Evolutionary conservation across 2,797 vertebrate genomes (phyloP).

Genomic region (Lerista edwardsae): DNA sequence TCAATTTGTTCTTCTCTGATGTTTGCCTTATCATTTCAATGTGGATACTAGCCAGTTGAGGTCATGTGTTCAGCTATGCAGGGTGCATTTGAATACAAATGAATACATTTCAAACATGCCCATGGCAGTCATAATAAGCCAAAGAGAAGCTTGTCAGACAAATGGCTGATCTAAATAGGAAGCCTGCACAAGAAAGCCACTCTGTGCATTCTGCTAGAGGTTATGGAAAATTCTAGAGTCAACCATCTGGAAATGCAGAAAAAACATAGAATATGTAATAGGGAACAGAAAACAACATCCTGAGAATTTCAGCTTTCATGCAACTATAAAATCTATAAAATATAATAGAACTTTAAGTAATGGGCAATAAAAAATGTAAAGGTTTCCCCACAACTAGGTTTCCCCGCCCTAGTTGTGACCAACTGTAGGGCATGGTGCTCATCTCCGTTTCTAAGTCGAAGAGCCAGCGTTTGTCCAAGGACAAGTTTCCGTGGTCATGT

Average conservation of each 20-base stretch:
- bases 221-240: not conserved
- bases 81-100: not conserved
- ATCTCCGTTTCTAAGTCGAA: no score
- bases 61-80: constrained; percentile 4
- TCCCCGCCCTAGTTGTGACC: no score
- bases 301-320: not conserved
- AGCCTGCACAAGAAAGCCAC: not conserved
- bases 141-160: not conserved
- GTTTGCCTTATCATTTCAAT: constrained; percentile 33
- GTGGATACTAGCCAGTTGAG: constrained; percentile 31
- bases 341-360: not conserved
- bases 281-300: not conserved
- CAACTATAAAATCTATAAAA: no score
- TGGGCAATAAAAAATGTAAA: no score
- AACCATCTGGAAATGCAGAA: not conserved
- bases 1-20: constrained; percentile 63
- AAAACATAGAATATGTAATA: not conserved
- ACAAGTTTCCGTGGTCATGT: no score
- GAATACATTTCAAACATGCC: not conserved
- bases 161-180: not conserved
- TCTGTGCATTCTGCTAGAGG: not conserved
- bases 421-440: no score
- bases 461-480: no score
- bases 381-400: no score
- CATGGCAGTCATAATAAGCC: not conserved